Base-by-base conservation (phyloP, 2,797 vertebrate species). In the Garrulus glandarius region DNA sequence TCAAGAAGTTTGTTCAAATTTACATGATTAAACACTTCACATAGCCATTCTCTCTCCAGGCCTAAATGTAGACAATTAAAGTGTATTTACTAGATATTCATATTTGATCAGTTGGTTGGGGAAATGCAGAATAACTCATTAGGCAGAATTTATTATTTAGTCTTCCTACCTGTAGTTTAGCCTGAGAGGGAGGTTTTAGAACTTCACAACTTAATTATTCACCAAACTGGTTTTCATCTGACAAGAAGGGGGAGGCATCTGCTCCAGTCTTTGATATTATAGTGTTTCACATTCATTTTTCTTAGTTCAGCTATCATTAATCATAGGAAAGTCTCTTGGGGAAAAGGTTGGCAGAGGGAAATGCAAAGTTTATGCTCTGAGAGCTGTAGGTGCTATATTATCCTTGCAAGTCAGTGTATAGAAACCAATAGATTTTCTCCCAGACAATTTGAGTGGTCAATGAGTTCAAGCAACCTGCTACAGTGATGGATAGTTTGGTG, bases 271-370 rank as follows among this genome's bases (percentile, higher is more conserved):
- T 76, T 74, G 80, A 11, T 37, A 30, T 93, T 89, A 65, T 5
- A 65, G 56, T 39, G 34, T 89, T 96, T 77, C 89, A 47, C 41
- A 21, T 93, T 96, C 81, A 85, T 95, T 97, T 96, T 96, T 95
- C 84, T 68, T 90, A 94, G 76, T 94, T 95, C 76, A 88, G 22
- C 89, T 85, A 41, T 94, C 95, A 96, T 97, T 96, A 96, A 97
- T 97, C 95, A 89, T 88, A 61, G 55, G 37, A 87, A 69, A 70
- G 56, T 87, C 93, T 94, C 92, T 61, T 64, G 91, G 89, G 72
- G 43, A 70, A 78, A 47, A 84, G 60, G 34, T 34, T 93, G 85
- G 75, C 63, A 71, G 81, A 71, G 78, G 83, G 93, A 87, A 91
- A 91, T 93, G 85, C 71, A 14, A 78, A 85, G 91, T 87, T 94